Base-by-base conservation (phyloP, 2,797 vertebrate genomes). In the Myotis planiceps region DNA sequence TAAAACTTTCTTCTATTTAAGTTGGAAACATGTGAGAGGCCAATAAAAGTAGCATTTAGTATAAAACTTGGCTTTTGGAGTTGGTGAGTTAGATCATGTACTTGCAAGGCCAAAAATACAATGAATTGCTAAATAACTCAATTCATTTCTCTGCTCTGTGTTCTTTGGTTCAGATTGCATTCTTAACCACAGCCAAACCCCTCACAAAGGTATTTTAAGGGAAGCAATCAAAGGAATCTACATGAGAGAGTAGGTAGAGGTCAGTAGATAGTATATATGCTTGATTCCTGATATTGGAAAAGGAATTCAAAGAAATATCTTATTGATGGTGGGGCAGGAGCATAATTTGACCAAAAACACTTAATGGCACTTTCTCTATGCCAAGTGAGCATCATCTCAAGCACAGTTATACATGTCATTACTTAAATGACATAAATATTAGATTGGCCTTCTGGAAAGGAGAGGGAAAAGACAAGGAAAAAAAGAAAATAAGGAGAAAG, bases 1-100 rank as follows among this genome's bases (percentile, higher is more conserved):
- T 60, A 68, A 66, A 87, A 80, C 55, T 87, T 88, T 78, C 66
- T 92, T 63, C 47, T 92, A 21, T 21, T 72, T n/a, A 80, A 69
- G 25, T 8, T 72, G n/a, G 53, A 91, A 71, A 79, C 9, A 42
- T n/a, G 12, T 18, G 49, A 82, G 39, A 78, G 25, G 74, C 75
- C 49, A 78, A 7, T 19, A 60, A 83, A 94, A 65, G 47, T 16
- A 84, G 45, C 75, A 72, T 72, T 71, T 79, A 69, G 34, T 65
- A 25, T 63, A 51, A 94, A 92, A 68, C 37, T 51, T 90, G 72
- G 88, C 55, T 92, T 87, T 71, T 2, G n/a, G 72, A 75, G 9
- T 58, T 83, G 91, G 75, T 55, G 83, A 55, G n/a, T 85, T 71
- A 97, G 92, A 53, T 84, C 37, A 58, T 7, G 16, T 81, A 92